phyloP scores from a whole-genome alignment of 2,797 vertebrate genomes.

The Synaphobranchus kaupii region DNA sequence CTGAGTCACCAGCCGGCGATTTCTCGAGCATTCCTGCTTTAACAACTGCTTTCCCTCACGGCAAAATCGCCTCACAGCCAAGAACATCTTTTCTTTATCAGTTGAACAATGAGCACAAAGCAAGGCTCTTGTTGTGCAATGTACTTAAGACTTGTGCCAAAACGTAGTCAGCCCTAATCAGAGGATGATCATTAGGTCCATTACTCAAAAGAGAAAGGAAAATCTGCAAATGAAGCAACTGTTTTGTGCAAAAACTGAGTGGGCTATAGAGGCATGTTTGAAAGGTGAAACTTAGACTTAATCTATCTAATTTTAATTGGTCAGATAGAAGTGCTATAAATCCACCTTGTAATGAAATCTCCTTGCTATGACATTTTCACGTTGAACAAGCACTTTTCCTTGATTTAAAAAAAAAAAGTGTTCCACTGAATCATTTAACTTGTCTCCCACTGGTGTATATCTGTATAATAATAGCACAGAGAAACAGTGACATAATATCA shows the following conservation, averaged over 20 bases:
- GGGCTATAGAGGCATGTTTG: background rate
- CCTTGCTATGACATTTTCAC: background rate
- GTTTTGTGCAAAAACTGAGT: background rate
- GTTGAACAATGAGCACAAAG: slow-evolving; percentile 44
- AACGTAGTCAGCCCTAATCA: background rate
- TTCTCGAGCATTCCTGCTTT: slow-evolving; percentile 54
- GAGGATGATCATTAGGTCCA: background rate
- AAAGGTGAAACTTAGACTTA: background rate
- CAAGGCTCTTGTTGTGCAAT: slow-evolving; percentile 38
- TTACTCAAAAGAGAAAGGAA: background rate
- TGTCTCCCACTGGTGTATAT: background rate
- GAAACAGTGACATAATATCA: background rate
- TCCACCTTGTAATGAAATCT: background rate
- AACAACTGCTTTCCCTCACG: slow-evolving; percentile 54
- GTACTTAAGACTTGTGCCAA: background rate
- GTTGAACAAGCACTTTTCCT: background rate
- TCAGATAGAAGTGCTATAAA: background rate
- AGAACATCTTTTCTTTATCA: slow-evolving; percentile 48
- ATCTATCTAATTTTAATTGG: background rate
- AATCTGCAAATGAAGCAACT: background rate
- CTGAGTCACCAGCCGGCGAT: slow-evolving; percentile 53
- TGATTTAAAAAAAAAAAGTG: background rate
- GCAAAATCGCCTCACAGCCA: slow-evolving; percentile 35
- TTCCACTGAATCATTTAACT: background rate
- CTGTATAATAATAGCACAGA: background rate